Percentiles rank a stretch among this genome's conserved stretches.
Evolutionary conservation across 2,888 invertebrate species (phyloP).

Genomic region (Pyrrhosoma nymphula): DNA sequence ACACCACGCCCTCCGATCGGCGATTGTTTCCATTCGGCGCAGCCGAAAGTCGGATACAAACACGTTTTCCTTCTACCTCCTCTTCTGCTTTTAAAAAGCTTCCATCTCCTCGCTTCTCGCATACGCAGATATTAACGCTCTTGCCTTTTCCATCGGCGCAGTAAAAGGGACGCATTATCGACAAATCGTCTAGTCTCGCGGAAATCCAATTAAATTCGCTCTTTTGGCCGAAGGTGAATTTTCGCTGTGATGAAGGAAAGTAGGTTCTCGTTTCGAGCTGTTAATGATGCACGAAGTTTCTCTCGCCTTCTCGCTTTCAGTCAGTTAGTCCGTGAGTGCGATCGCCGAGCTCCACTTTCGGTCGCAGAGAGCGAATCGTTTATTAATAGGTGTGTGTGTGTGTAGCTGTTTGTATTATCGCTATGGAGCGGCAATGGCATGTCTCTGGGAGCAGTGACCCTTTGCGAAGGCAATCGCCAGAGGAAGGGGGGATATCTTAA

Average conservation of each 20-base stretch:
- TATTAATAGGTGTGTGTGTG: not conserved
- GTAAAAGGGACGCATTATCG: not conserved
- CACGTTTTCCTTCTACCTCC: not conserved
- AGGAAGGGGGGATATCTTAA: not conserved
- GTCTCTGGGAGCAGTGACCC: not conserved
- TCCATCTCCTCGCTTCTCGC: not conserved
- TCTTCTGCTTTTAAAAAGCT: not conserved
- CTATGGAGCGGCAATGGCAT: not conserved
- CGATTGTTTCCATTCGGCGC: not conserved
- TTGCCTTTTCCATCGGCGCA: too few species aligned
- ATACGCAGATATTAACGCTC: not conserved
- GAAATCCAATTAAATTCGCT: conserved; percentile 11
- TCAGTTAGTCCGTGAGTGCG: not conserved
- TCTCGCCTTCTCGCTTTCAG: not conserved
- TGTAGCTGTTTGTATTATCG: not conserved
- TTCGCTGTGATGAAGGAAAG: not conserved
- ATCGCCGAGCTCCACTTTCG: not conserved
- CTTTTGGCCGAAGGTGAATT: not conserved
- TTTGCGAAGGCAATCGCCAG: not conserved
- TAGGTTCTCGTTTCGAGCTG: not conserved
- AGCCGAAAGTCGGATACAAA: not conserved
- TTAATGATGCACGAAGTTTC: not conserved
- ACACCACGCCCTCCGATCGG: not conserved
- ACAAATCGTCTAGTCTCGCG: not conserved
- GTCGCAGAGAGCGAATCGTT: not conserved